Percentiles rank a stretch among this genome's conserved stretches.
Evolutionary conservation across 1,140 invertebrate genomes (phyloP).

Genomic region (Brachionus manjavacas): DNA sequence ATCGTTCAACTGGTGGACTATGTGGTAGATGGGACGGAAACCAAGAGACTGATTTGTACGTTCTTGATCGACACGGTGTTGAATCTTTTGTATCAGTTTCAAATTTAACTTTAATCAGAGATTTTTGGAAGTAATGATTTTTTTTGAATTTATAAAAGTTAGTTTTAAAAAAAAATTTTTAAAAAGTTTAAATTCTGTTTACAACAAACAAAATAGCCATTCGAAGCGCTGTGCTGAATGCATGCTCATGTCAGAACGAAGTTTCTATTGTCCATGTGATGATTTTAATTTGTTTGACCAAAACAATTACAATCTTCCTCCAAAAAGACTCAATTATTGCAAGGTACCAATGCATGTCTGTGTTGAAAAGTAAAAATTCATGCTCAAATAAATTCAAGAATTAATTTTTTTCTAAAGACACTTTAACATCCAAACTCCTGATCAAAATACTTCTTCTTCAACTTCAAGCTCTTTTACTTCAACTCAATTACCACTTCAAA

Average conservation of each 20-base stretch:
- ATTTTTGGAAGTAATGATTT: conserved; percentile 9
- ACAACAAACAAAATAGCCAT: neutral
- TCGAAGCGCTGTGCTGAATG: conserved; percentile 23
- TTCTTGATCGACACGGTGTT: conserved; percentile 1
- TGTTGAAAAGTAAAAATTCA: conserved; percentile 5
- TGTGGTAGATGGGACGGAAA: neutral
- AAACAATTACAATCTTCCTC: neutral
- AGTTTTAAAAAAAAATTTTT: neutral
- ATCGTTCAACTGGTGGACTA: neutral
- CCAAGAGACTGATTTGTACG: neutral
- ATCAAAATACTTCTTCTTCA: neutral
- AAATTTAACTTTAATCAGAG: neutral
- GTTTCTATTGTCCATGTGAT: conserved; percentile 38
- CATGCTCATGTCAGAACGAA: conserved; percentile 19
- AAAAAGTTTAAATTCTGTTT: neutral
- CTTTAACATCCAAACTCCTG: neutral
- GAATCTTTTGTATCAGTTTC: conserved; percentile 13
- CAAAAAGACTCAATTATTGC: neutral
- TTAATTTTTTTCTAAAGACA: neutral
- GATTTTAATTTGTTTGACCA: conserved; percentile 25
- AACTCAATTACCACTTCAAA: neutral
- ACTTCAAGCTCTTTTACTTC: neutral
- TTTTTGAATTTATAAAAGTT: neutral
- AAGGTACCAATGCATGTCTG: neutral
- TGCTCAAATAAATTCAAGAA: neutral